Evolutionary conservation across 1,140 invertebrate genomes (phyloP).

Genomic region (Coptotermes formosanus): DNA sequence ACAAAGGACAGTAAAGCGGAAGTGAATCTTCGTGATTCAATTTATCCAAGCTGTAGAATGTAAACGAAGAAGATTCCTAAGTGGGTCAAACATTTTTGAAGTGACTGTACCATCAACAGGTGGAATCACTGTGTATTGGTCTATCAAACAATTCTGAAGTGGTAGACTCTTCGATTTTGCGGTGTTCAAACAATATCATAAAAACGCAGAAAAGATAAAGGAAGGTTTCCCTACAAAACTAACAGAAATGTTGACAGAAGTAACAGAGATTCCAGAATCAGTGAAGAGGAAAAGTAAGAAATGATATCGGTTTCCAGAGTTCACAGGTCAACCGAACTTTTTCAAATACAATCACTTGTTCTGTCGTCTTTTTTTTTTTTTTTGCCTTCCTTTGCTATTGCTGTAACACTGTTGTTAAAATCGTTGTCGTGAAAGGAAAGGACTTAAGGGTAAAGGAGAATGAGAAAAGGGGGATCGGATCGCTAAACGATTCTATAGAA

Average conservation of each 20-base stretch:
- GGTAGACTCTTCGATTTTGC: constrained; percentile 4
- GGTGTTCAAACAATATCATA: constrained; percentile 10
- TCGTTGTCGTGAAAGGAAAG: neutral
- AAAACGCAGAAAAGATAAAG: neutral
- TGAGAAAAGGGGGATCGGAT: neutral
- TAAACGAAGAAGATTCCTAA: too few species aligned
- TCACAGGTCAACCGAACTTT: neutral
- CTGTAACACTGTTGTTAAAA: neutral
- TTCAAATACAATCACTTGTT: constrained; percentile 14
- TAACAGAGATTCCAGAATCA: neutral
- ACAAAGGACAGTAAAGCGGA: too few species aligned
- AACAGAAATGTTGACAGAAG: neutral
- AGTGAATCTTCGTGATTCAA: too few species aligned
- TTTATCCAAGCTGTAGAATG: too few species aligned
- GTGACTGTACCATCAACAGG: neutral
- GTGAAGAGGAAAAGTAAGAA: constrained; percentile 1
- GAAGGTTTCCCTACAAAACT: neutral
- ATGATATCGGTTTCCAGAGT: neutral
- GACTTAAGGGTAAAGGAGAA: neutral
- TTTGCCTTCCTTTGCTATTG: neutral
- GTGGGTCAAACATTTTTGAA: neutral
- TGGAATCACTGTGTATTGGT: constrained; percentile 14
- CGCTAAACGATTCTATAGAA: constrained; percentile 11
- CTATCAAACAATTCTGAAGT: neutral
- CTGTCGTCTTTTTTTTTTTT: neutral